These are phyloP conservation scores for Galagoides demidoff DNA, from an alignment of 2,797 vertebrate species.

Conservation along the genomic window DNA sequence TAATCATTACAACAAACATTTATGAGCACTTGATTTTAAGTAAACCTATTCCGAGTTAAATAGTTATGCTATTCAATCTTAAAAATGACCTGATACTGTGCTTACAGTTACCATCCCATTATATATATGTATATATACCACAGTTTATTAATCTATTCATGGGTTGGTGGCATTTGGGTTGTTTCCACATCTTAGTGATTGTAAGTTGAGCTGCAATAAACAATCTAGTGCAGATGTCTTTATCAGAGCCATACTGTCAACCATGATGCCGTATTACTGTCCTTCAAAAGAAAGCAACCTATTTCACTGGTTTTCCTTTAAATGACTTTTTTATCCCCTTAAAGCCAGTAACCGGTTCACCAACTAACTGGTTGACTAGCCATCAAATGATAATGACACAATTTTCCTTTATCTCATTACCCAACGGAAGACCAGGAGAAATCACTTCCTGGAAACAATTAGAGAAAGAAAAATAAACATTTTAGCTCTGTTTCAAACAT, in stretches of 20 bases:
- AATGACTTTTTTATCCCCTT: background rate
- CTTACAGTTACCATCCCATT: background rate
- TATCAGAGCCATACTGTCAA: background rate
- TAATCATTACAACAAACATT: background rate
- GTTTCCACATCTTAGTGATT: too few species aligned
- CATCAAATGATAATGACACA: background rate
- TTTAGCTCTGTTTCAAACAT: constrained; percentile 35
- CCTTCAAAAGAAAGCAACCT: background rate
- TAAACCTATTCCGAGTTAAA: background rate
- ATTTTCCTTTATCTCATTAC: background rate
- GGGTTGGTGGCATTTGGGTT: too few species aligned
- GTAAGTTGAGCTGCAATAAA: too few species aligned
- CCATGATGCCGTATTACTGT: background rate
- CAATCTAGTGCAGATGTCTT: too few species aligned
- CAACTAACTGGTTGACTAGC: background rate
- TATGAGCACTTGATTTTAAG: background rate
- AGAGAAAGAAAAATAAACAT: constrained; percentile 37
- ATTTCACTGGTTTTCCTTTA: constrained; percentile 23
- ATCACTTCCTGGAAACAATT: constrained; percentile 41
- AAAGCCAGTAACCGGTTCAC: background rate
- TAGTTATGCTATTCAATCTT: background rate
- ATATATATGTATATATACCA: too few species aligned
- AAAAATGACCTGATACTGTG: background rate
- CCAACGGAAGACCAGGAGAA: constrained; percentile 21
- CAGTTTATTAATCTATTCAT: too few species aligned